Evolutionary conservation across 2,113 vertebrate genomes (phyloP).

Genomic region (Pyxicephalus adspersus): DNA sequence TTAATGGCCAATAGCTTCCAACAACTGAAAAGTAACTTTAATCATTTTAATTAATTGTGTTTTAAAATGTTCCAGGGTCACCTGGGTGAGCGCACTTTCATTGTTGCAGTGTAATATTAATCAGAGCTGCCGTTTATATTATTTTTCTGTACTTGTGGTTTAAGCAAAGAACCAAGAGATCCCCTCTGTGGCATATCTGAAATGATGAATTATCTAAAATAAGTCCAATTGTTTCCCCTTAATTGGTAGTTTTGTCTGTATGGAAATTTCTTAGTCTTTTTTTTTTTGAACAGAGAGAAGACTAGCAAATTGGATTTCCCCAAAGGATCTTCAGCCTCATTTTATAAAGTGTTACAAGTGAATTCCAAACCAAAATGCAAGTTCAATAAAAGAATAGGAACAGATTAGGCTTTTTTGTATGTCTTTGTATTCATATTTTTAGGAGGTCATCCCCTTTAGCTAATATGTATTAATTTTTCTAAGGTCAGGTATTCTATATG

Average conservation of each 20-base stretch:
- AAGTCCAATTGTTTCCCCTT: constrained; percentile 25
- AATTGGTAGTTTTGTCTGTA: constrained; percentile 49
- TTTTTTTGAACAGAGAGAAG: constrained; percentile 12
- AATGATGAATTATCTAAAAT: constrained; percentile 33
- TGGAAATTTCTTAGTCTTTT: constrained; percentile 30
- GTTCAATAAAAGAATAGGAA: too few relatives aligned
- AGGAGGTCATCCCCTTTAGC: too few relatives aligned
- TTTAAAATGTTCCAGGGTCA: neutral
- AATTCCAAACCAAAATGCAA: neutral
- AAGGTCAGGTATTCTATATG: too few relatives aligned
- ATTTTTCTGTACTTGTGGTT: neutral
- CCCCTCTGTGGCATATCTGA: neutral
- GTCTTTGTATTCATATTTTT: too few relatives aligned
- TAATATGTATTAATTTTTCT: too few relatives aligned
- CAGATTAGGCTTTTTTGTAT: too few relatives aligned
- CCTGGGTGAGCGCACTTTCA: neutral
- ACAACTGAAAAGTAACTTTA: neutral
- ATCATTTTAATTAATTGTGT: constrained; percentile 17
- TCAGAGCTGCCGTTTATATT: neutral
- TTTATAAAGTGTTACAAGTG: neutral
- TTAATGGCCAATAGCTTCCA: neutral
- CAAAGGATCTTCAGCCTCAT: neutral
- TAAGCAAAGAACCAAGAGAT: too few relatives aligned
- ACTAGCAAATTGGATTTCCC: constrained; percentile 38
- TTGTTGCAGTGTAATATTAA: neutral